Percentiles rank a stretch among this genome's conserved stretches.
Evolutionary conservation across 1,140 invertebrate genomes (phyloP).

Genomic region (Aleiodes sp.): DNA sequence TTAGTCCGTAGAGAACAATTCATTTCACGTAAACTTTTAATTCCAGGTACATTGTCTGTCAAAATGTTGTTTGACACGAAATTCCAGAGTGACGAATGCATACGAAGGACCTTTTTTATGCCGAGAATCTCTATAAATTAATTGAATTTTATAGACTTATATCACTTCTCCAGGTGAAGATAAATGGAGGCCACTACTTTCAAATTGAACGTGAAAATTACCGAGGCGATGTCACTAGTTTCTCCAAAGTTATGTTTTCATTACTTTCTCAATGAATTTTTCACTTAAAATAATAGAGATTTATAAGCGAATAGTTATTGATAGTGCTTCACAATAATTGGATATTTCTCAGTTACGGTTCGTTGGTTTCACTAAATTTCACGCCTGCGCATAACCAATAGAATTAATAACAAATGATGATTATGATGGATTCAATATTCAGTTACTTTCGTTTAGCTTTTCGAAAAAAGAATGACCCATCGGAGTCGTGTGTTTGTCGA

Average conservation of each 20-base stretch:
- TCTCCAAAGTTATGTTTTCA: not conserved
- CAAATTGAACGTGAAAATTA: not conserved
- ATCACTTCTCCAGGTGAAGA: not conserved
- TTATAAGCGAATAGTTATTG: not conserved
- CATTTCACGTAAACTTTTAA: conserved; percentile 19
- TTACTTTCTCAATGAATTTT: not conserved
- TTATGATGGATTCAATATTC: not conserved
- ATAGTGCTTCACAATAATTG: not conserved
- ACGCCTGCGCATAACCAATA: not conserved
- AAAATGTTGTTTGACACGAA: not conserved
- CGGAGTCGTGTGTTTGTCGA: no score
- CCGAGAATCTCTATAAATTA: not conserved
- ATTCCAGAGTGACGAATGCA: not conserved
- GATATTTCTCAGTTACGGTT: not conserved
- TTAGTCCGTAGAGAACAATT: conserved; percentile 35
- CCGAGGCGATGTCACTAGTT: not conserved
- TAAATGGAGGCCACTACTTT: not conserved
- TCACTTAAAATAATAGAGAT: no score
- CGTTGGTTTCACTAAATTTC: not conserved
- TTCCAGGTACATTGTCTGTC: not conserved
- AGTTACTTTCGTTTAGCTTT: no score
- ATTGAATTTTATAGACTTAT: not conserved
- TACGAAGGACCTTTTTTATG: not conserved
- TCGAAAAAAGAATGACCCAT: no score
- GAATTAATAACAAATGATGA: not conserved